phyloP scores from a whole-genome alignment of 2,797 vertebrate genomes.

The Coranthus polyacanthus region DNA sequence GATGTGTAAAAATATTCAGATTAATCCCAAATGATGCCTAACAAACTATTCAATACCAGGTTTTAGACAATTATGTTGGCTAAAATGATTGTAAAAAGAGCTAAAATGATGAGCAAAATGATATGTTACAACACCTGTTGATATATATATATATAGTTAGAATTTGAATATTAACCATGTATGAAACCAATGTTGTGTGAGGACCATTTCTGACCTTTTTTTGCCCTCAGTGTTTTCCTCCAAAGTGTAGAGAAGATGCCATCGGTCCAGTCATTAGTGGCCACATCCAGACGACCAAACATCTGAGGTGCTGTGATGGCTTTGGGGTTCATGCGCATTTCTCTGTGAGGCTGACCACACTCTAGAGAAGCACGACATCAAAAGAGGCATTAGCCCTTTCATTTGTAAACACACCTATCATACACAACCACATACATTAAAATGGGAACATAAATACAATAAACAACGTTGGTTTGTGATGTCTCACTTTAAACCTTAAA shows the following conservation, averaged over 20 bases:
- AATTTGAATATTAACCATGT: background rate
- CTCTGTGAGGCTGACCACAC: conserved; percentile 93
- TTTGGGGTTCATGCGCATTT: conserved; percentile 99
- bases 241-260: conserved; percentile 97
- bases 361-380: conserved; percentile 74
- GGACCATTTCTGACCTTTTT: conserved; percentile 86
- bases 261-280: conserved; percentile 98
- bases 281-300: conserved; percentile 96
- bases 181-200: background rate
- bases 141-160: too few relatives aligned
- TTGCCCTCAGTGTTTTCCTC: conserved; percentile 95
- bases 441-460: background rate
- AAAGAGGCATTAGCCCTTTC: conserved; percentile 1
- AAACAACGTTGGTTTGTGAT: background rate
- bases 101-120: too few relatives aligned
- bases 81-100: background rate
- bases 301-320: conserved; percentile 97
- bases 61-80: background rate
- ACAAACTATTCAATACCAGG: background rate
- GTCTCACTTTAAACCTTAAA: background rate
- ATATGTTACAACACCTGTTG: too few relatives aligned
- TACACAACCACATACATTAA: background rate
- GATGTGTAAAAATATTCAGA: conserved; percentile 1
- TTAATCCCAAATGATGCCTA: background rate
- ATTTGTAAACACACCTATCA: background rate